Evolutionary conservation across 2,888 invertebrate genomes (phyloP), one percentile per base, ranked within the genome.

Genomic region (Tenthredo distinguenda): DNA sequence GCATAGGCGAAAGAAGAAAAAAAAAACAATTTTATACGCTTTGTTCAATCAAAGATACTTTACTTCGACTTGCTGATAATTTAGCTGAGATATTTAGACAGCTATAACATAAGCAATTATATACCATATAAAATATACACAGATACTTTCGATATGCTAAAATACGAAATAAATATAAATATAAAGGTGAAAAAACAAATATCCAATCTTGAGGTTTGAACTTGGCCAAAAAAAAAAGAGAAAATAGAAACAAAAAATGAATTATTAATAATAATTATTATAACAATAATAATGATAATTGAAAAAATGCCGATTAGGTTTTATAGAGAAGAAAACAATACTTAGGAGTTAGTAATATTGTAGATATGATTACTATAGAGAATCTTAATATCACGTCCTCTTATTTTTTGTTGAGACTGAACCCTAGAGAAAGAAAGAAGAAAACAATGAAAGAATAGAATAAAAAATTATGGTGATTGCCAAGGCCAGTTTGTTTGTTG

Each of bases 321-420:
- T 62, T 62, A 21, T 81, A 81, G 81, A 37, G 7, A 40, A 62
- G n/a, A 58, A 37, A 62, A 81, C 31, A 68, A 68, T 34, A 68
- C 21, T 43, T 40, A 74, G 43, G 18, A 74, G 43, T 21, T 31
- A 43, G 34, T 68, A 68, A 68, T 55, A 55, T 77, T 50, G 77
- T 77, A 47, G 50, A 50, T 55, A 50, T 18, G 31, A 77, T 50
- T 55, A 55, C 55, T 15, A 68, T 26, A 65, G 47, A 6, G 18
- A 83, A 68, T 83, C 47, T 68, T 83, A 47, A 47, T 83, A 83
- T 68, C 58, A 81, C 40, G 31, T 83, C 37, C 68, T 40, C 47
- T 68, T 83, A 83, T 47, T 68, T 68, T 40, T 81, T 62, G 18
- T 47, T 83, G 83, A 83, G 83, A 83, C 83, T 83, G 83, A 83